These are phyloP conservation scores for Ciconia nigra DNA, from an alignment of 2,797 vertebrate species.

Conservation along the genomic window DNA sequence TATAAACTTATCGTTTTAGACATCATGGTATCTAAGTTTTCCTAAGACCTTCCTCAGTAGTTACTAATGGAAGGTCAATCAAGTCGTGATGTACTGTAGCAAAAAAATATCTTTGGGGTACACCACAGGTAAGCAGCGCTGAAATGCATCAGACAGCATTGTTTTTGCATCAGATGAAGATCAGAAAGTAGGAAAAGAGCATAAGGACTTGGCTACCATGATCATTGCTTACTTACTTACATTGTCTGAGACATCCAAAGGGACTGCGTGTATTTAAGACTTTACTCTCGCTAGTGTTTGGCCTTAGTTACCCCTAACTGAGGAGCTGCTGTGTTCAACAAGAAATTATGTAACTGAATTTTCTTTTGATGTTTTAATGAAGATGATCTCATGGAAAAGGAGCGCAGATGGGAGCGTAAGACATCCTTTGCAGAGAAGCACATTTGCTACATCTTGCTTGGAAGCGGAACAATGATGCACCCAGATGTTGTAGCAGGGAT, in stretches of 20 bases:
- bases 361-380: neutral
- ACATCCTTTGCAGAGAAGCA: neutral
- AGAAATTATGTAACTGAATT: neutral
- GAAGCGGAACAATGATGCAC: neutral
- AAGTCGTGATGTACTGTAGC: neutral
- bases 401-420: neutral
- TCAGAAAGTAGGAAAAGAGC: neutral
- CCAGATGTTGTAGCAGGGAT: neutral
- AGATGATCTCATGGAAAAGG: neutral
- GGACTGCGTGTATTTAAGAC: neutral
- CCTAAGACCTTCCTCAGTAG: constrained; percentile 8
- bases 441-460: neutral
- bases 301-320: neutral
- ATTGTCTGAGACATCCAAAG: neutral
- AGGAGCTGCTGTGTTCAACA: neutral
- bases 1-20: neutral
- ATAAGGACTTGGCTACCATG: neutral
- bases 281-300: neutral
- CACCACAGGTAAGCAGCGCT: neutral
- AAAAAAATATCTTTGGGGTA: constrained; percentile 17
- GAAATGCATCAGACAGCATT: neutral
- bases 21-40: constrained; percentile 4
- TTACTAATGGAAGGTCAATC: constrained; percentile 46
- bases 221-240: neutral
- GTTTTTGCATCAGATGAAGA: neutral